These are phyloP conservation scores for Drosophila dives DNA, from an alignment of 2,888 invertebrate species.

Conservation along the genomic window DNA sequence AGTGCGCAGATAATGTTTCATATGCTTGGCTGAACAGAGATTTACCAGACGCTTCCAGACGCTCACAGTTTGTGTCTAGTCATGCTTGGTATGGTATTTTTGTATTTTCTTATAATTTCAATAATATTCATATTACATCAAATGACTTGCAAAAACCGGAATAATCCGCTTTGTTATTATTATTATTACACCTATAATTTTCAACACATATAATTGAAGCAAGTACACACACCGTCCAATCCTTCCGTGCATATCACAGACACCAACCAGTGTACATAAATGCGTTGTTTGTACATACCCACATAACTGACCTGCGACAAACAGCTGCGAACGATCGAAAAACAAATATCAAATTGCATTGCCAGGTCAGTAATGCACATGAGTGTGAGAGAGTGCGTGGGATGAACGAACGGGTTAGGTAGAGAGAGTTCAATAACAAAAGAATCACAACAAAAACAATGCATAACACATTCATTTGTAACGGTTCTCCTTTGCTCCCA, in stretches of 20 bases:
- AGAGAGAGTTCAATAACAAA: slow-evolving; percentile 2
- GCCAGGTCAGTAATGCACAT: slow-evolving; percentile 5
- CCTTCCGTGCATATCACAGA: background rate
- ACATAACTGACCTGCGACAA: slow-evolving; percentile 44
- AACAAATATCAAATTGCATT: slow-evolving; percentile 14
- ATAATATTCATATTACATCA: slow-evolving; percentile 18
- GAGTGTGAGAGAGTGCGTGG: background rate
- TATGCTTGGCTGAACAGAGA: background rate
- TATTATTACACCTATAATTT: background rate
- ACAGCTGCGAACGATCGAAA: slow-evolving; percentile 37
- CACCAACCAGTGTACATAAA: background rate
- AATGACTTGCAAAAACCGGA: slow-evolving; percentile 30
- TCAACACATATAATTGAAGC: background rate
- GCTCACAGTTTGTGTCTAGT: slow-evolving; percentile 4
- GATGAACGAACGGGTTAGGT: background rate
- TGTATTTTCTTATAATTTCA: background rate
- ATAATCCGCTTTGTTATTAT: slow-evolving; percentile 4
- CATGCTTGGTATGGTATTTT: slow-evolving; percentile 23
- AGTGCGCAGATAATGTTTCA: background rate
- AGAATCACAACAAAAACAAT: slow-evolving; percentile 13
- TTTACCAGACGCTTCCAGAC: slow-evolving; percentile 3
- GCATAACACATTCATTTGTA: slow-evolving; percentile 18
- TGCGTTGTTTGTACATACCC: background rate
- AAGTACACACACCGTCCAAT: background rate
- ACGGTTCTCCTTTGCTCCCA: slow-evolving; percentile 27